Conservation (phyloP, 2,113 vertebrate genomes). For the Parotia lawesii region DNA sequence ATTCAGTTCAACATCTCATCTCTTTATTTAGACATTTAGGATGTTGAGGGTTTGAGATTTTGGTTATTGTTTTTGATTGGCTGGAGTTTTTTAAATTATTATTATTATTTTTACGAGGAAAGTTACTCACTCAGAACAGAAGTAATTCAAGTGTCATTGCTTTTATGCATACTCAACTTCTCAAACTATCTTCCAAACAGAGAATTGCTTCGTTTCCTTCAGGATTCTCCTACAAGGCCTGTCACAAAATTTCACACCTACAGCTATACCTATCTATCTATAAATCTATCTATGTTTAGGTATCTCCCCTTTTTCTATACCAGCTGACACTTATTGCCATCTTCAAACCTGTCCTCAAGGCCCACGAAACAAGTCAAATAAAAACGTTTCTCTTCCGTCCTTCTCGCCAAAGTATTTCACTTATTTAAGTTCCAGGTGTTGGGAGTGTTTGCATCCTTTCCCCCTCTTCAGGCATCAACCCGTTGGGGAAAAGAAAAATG, state of each 20-base stretch:
- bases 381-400: neutral
- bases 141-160: neutral
- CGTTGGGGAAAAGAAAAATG: accelerated
- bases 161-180: neutral
- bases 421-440: neutral
- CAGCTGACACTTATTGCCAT: neutral
- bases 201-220: neutral
- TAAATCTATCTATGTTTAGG: neutral
- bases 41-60: neutral
- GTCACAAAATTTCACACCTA: neutral
- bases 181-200: neutral
- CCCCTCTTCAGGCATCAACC: neutral
- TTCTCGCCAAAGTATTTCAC: neutral
- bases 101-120: neutral
- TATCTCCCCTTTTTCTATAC: neutral
- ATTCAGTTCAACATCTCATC: neutral
- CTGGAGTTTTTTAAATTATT: neutral
- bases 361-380: neutral
- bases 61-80: neutral
- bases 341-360: neutral
- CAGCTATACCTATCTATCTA: neutral
- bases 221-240: neutral
- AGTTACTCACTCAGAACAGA: neutral
- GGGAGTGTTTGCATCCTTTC: neutral
- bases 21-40: neutral